Conservation (phyloP, 2,888 invertebrate species). For the Andrena minutula region DNA sequence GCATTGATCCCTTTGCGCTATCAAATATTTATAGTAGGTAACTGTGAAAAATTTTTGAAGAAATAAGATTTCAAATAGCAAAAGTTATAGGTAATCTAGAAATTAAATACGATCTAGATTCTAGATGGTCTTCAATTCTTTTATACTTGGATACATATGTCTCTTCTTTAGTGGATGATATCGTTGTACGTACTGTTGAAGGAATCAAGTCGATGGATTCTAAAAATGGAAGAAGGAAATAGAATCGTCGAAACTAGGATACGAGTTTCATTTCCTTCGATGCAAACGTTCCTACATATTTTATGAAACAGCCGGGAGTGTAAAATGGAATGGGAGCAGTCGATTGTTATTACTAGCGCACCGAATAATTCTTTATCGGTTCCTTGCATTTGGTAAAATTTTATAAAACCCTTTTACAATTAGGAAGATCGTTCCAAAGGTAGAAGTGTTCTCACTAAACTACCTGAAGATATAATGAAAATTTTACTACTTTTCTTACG, state of each 20-base stretch:
- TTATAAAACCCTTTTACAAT: background rate
- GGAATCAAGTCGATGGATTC: constrained; percentile 22
- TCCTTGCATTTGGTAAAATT: constrained; percentile 17
- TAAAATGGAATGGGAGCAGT: constrained; percentile 17
- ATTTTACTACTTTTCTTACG: too few relatives aligned
- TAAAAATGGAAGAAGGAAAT: constrained; percentile 34
- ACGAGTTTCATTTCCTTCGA: constrained; percentile 36
- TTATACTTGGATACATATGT: background rate
- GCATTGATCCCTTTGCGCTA: too few relatives aligned
- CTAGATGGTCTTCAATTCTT: background rate
- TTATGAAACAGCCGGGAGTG: constrained; percentile 22
- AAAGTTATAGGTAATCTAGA: background rate
- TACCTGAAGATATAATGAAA: too few relatives aligned
- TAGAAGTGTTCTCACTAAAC: too few relatives aligned
- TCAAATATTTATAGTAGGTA: too few relatives aligned
- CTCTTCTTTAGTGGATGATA: constrained; percentile 5
- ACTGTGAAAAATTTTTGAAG: background rate
- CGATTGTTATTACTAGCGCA: constrained; percentile 23
- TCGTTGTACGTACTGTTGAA: constrained; percentile 18
- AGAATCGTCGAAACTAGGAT: constrained; percentile 32
- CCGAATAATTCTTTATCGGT: constrained; percentile 9
- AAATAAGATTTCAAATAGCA: background rate
- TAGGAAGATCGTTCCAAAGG: background rate
- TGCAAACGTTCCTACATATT: constrained; percentile 32
- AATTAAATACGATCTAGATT: constrained; percentile 3